Evolutionary conservation across 2,888 invertebrate species (phyloP), one percentile per base, ranked within the genome.

Genomic region (Fragum whitleyi): DNA sequence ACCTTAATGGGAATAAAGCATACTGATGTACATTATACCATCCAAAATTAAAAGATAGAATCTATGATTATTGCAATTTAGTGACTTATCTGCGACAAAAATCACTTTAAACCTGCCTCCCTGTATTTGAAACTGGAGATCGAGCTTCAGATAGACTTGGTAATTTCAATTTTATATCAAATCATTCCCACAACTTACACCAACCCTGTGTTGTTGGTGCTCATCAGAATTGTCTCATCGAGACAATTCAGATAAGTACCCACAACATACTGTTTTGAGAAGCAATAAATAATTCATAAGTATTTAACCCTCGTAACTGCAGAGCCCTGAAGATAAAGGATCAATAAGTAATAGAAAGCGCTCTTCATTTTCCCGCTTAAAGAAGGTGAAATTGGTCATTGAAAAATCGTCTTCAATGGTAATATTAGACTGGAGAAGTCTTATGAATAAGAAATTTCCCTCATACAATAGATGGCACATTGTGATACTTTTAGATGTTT

Each of bases 311-410:
- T n/a, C n/a, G n/a, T n/a, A n/a, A n/a, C n/a, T n/a, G n/a, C n/a
- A n/a, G n/a, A n/a, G n/a, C n/a, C n/a, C n/a, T n/a, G n/a, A n/a
- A n/a, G n/a, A 47, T 47, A 47, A 47, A 47, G n/a, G 47, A 47
- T 47, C 47, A 47, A 47, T 47, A 47, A 47, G 47, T 47, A 47
- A 47, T 47, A 47, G 47, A 47, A 47, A 14, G n/a, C 5, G 19
- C 47, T 47, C 47, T n/a, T 47, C 47, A 47, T 47, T 47, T 47
- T 16, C n/a, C 47, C 16, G n/a, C 19, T 47, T 9, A 47, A 47
- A 47, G 47, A 47, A 47, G 47, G 47, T n/a, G 47, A 47, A 47
- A 47, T 47, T 47, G 47, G 47, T 47, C 47, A 47, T 47, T 47
- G 47, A 47, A 47, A 39, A 47, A 47, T n/a, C 47, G 5, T 47